Evolutionary conservation across 2,113 vertebrate genomes (phyloP), one percentile per base, ranked within the genome.

Genomic region (Galemys pyrenaicus): DNA sequence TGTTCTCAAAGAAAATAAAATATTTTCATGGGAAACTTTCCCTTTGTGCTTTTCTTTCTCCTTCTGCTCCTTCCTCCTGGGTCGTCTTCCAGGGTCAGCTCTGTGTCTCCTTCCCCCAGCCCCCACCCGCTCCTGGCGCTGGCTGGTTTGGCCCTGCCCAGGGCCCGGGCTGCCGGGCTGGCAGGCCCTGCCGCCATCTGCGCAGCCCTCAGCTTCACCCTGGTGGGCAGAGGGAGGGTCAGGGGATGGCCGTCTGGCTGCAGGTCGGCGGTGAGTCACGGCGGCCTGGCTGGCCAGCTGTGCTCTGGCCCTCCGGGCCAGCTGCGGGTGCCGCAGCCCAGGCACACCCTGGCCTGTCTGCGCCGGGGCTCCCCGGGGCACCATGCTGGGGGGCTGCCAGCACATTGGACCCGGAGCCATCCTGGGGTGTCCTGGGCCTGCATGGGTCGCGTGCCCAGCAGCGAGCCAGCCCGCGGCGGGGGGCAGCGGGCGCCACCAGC

Each of bases 1-100:
- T 98, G 97, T 98, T 97, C 97, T 98, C 96, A 94, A 97, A 97
- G 96, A 98, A 97, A 98, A 98, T 97, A 97, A 92, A 97, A 96
- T 94, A 92, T 97, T 97, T 97, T 97, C 97, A 97, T 96, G 96
- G 97, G 97, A 97, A 97, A 97, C 94, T 96, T 96, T 97, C 95
- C 96, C 96, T 97, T 97, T 97, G 97, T 96, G 95, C 97, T 94
- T 97, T 96, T 94, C 96, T 89, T 81, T 88, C 93, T 97, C 78
- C 86, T 87, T 94, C 94, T 96, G 87, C 89, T 85, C 79, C 89
- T 89, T 92, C 94, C 93, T 94, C 49, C 65, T 58, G 94, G 83
- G 87, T 96, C 39, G 77, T 95, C 93, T 95, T 96, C 86, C 89
- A 81, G 94, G 97, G 97, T 97, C 97, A 97, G 95, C 80, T 64